These are phyloP conservation scores for Anolis carolinensis DNA, from an alignment of 2,113 vertebrate species.

Conservation along the genomic window DNA sequence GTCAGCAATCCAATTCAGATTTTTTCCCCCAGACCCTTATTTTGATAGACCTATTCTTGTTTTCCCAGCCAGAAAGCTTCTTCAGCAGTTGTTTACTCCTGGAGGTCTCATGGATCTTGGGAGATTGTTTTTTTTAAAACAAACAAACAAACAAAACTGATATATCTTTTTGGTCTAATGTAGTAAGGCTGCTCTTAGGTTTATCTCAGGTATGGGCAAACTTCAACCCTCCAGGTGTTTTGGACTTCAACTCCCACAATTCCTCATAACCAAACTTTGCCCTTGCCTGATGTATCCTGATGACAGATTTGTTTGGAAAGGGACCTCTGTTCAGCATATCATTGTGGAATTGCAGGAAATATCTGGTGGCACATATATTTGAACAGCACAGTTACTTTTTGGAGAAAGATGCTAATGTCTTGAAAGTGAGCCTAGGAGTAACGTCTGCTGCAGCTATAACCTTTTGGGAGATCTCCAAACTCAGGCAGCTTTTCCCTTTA, in stretches of 20 bases:
- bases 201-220: too few species aligned
- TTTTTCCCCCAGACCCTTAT: background rate
- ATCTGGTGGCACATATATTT: background rate
- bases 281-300: background rate
- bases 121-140: background rate
- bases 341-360: background rate
- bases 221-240: background rate
- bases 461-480: background rate
- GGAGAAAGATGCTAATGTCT: background rate
- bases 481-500: background rate
- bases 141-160: too few species aligned
- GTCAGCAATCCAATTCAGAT: rapidly evolving
- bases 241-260: too few species aligned
- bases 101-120: too few species aligned
- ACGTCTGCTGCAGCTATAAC: background rate
- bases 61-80: background rate
- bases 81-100: background rate
- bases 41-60: background rate
- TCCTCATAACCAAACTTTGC: background rate
- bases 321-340: background rate
- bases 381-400: background rate
- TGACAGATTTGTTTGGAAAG: too few species aligned
- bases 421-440: background rate
- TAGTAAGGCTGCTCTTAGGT: background rate
- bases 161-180: background rate